Base-by-base conservation (phyloP, 2,888 invertebrate genomes). In the Zaprionus bogoriensis region DNA sequence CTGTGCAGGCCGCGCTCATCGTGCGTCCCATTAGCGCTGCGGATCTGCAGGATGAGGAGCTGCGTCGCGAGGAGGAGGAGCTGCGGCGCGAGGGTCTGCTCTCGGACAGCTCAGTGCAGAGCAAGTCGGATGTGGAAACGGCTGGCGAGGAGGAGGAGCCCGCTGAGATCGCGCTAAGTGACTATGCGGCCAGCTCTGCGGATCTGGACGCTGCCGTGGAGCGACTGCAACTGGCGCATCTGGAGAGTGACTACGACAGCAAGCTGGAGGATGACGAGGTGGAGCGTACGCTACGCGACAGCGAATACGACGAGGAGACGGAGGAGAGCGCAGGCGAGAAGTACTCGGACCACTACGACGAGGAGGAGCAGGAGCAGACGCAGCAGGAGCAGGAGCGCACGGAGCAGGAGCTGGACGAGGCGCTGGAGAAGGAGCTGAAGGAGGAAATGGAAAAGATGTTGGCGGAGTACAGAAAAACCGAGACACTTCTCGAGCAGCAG, bases 21-120 rank as follows among this genome's bases (percentile, higher is more conserved):
- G 94, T 95, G 17, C 93, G 94, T 74, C 94, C 93, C 9, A 92
- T 94, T 69, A 93, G 94, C 78, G 92, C 92, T 47, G 91, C 93
- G 30, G 89, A 90, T 60, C 66, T 89, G 42, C 85, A 84, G 39
- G 89, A 88, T 30, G 89, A 88, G 1, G 75, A 88, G 0, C 63
- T 89, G 9, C 77, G 88, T 0, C 82, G 85, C 6, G 89, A 89
- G 38, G 89, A 90, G 53, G 89, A 89, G 47, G 89, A 78, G 28
- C 63, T 89, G 10, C 79, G 90, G 0, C 73, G 89, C 0, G 89
- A 89, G 45, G 90, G 90, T 6, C 54, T 89, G 10, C 79, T 89
- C 9, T 87, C 89, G 0, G 89, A 89, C 23, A 88, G 89, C 41
- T 89, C 90, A 1, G 89, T 89, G 38, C 90, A 89, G 6, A 89